These are phyloP conservation scores for Antennarius striatus DNA, from an alignment of 2,113 vertebrate genomes.

Conservation along the genomic window DNA sequence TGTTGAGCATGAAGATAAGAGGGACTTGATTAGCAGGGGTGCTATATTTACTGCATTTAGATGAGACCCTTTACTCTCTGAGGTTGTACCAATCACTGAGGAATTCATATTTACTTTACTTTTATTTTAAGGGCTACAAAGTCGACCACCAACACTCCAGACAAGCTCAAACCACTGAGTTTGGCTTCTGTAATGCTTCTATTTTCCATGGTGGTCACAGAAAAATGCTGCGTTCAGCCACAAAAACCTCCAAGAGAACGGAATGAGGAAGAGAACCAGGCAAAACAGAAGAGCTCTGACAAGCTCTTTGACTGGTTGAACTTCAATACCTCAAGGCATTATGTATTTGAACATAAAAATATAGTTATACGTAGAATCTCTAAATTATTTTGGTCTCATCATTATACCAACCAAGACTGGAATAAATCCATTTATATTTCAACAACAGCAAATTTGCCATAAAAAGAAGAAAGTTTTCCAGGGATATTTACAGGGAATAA, in stretches of 20 bases:
- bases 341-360: not conserved
- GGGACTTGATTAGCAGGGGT: slow-evolving; percentile 55
- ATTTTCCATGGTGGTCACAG: not conserved
- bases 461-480: not conserved
- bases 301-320: not conserved
- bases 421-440: not conserved
- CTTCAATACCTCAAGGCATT: not conserved
- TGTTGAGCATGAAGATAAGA: slow-evolving; percentile 67
- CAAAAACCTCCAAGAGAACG: slow-evolving; percentile 23
- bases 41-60: slow-evolving; percentile 70
- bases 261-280: slow-evolving; percentile 59
- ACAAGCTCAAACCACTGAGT: not conserved
- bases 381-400: not conserved
- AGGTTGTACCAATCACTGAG: slow-evolving; percentile 7
- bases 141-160: not conserved
- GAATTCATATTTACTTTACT: not conserved
- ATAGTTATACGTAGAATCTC: not conserved
- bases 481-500: slow-evolving; percentile 11
- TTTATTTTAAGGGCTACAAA: not conserved
- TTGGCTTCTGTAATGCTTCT: not conserved
- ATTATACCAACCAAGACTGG: not conserved
- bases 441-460: not conserved
- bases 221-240: not conserved
- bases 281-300: slow-evolving; percentile 8
- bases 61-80: slow-evolving; percentile 42